These are phyloP conservation scores for Anguilla pacifica DNA, from an alignment of 2,797 vertebrate species.

Conservation along the genomic window DNA sequence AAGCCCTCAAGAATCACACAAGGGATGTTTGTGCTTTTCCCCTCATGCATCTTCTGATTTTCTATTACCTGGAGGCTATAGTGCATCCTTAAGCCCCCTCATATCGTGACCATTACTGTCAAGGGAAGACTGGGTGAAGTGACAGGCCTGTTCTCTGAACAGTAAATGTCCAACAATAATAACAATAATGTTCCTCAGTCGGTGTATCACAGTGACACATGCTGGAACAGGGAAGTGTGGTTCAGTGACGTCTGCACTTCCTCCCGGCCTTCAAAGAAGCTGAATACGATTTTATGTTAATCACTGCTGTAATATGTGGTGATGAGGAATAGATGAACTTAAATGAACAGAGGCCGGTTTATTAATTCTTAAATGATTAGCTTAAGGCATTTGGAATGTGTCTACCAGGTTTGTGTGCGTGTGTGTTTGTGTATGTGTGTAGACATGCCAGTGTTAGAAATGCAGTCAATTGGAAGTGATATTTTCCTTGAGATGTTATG, in stretches of 20 bases:
- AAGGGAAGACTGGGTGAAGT: not conserved
- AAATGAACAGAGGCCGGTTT: not conserved
- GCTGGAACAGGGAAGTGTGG: not conserved
- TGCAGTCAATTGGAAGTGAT: slow-evolving; percentile 8
- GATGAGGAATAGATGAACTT: not conserved
- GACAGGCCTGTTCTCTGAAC: not conserved
- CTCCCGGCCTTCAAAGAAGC: slow-evolving; percentile 7
- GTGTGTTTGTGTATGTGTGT: not conserved
- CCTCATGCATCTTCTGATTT: slow-evolving; percentile 6
- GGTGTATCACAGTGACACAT: slow-evolving; percentile 2
- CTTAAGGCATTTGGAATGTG: not conserved
- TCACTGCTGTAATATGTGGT: not conserved
- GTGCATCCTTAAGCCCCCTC: not conserved
- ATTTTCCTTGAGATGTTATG: slow-evolving; percentile 20
- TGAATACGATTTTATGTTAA: not conserved
- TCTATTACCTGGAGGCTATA: not conserved
- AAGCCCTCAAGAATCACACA: not conserved
- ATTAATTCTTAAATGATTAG: not conserved
- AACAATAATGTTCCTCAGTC: slow-evolving; percentile 4
- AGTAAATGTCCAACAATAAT: not conserved
- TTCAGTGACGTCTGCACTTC: not conserved
- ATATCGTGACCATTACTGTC: not conserved
- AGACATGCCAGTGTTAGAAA: slow-evolving; percentile 26
- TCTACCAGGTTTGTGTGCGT: too few species aligned
- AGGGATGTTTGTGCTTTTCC: not conserved